phyloP scores from a whole-genome alignment of 1,140 invertebrate genomes.

The Aphis gossypii region DNA sequence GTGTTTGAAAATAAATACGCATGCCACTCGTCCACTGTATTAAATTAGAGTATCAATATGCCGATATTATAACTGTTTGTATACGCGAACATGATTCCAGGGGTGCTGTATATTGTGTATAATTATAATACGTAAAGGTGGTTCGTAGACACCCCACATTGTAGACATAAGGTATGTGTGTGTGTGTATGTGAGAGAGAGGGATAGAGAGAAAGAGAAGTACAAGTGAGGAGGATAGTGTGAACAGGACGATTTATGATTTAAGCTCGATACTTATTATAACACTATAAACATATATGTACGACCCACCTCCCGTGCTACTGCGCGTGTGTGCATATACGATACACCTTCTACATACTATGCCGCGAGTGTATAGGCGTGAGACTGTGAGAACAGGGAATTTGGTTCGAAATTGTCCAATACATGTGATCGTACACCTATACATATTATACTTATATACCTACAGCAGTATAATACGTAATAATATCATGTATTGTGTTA shows the following conservation, averaged over 20 bases:
- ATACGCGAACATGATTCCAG: neutral
- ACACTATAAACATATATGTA: neutral
- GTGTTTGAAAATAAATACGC: neutral
- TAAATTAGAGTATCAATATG: constrained; percentile 48
- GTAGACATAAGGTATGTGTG: neutral
- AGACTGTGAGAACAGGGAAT: neutral
- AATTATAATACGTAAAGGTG: neutral
- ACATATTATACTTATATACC: neutral
- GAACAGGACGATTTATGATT: constrained; percentile 13
- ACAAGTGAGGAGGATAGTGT: neutral
- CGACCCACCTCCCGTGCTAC: neutral
- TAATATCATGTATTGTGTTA: neutral
- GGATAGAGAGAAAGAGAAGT: no score
- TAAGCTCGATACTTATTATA: neutral
- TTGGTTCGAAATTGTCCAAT: neutral
- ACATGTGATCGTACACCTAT: neutral
- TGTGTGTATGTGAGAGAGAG: no score
- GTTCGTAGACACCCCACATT: neutral
- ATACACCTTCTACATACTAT: no score
- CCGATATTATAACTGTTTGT: constrained; percentile 1
- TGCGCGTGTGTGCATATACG: neutral
- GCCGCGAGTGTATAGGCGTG: neutral
- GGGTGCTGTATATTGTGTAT: neutral
- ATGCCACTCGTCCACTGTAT: constrained; percentile 49
- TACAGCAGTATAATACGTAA: neutral